Percentiles rank a stretch among this genome's conserved stretches.
These are phyloP conservation scores for Acrocyrtus sp. DNA, from an alignment of 2,888 invertebrate species.

Conservation along the genomic window DNA sequence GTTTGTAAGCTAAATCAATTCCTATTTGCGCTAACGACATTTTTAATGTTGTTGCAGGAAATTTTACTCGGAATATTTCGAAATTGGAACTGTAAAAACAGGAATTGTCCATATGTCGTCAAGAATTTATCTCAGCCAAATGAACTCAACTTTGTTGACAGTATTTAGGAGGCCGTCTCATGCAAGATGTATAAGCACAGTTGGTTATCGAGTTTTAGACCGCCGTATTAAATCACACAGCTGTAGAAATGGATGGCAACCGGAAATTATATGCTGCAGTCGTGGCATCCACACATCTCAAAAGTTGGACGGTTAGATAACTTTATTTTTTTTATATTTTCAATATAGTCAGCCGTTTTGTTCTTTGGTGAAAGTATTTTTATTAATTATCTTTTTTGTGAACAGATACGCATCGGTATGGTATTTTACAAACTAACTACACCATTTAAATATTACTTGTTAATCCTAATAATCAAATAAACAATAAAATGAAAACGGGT, in stretches of 20 bases:
- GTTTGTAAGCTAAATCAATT: too few species aligned
- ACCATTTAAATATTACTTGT: slow-evolving; percentile 64
- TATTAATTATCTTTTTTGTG: background rate
- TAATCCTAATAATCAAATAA: background rate
- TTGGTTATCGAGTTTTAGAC: slow-evolving; percentile 1
- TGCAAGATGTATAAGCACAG: slow-evolving; percentile 1
- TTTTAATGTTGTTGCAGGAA: too few species aligned
- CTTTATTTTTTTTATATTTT: background rate
- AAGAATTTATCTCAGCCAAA: slow-evolving; percentile 16
- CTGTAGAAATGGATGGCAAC: background rate
- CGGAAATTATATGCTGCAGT: slow-evolving; percentile 1
- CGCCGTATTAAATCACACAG: background rate
- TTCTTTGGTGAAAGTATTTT: background rate
- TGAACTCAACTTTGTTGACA: background rate
- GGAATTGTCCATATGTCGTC: too few species aligned
- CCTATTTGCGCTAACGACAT: too few species aligned
- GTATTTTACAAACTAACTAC: slow-evolving; percentile 76
- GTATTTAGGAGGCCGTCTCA: background rate
- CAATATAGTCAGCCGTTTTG: background rate
- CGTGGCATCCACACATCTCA: slow-evolving; percentile 12
- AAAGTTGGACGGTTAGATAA: slow-evolving; percentile 8
- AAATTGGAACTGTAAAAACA: too few species aligned
- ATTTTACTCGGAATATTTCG: too few species aligned
- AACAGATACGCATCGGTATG: slow-evolving; percentile 62
- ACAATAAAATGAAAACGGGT: background rate